Evolutionary conservation across 2,888 invertebrate species (phyloP).

Genomic region (Salticus scenicus): DNA sequence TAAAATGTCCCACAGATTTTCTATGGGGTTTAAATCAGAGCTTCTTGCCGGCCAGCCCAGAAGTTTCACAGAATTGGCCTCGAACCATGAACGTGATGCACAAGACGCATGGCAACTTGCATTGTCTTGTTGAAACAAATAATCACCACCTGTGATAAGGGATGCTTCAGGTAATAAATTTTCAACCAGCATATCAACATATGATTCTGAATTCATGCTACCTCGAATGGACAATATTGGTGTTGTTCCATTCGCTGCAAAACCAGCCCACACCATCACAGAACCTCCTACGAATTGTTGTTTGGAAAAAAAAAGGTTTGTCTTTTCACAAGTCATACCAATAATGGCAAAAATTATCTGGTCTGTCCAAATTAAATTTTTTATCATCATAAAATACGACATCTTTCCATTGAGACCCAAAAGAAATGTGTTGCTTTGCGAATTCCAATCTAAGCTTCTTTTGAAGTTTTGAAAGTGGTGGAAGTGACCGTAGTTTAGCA

Average conservation of each 20-base stretch:
- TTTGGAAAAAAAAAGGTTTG: conserved; percentile 1
- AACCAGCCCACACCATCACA: too few species aligned
- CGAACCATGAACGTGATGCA: not conserved
- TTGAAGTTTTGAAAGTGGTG: conserved; percentile 1
- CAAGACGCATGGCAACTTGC: too few species aligned
- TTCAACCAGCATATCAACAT: too few species aligned
- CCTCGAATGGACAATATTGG: too few species aligned
- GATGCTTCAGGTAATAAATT: too few species aligned
- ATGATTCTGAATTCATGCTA: too few species aligned
- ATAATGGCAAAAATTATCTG: not conserved
- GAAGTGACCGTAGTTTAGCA: not conserved
- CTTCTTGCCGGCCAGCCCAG: not conserved
- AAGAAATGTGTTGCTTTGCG: not conserved
- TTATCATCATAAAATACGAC: not conserved
- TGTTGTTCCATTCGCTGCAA: too few species aligned
- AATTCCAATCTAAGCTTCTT: not conserved
- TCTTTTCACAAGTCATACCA: not conserved
- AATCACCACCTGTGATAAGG: too few species aligned
- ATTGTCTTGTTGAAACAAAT: too few species aligned
- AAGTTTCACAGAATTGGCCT: conserved; percentile 5
- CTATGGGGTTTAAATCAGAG: conserved; percentile 7
- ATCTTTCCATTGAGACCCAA: conserved; percentile 1
- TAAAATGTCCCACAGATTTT: not conserved
- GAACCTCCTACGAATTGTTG: not conserved
- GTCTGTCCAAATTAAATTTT: not conserved